Evolutionary conservation across 1,140 invertebrate genomes (phyloP).

Genomic region (Bradynema listronoti): DNA sequence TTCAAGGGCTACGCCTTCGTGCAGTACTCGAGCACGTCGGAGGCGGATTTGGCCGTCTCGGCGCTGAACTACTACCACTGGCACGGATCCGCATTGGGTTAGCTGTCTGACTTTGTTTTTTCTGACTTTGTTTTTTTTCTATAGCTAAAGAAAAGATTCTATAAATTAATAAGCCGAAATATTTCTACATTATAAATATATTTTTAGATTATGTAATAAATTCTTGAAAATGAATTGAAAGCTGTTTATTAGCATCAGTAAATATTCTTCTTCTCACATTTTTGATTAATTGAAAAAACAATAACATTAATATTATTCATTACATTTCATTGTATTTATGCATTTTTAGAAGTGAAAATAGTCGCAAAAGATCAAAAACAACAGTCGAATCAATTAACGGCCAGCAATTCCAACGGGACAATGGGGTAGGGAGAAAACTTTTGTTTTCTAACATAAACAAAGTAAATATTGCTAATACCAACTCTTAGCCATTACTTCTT

Average conservation of each 20-base stretch:
- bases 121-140: not conserved
- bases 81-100: constrained; percentile 24
- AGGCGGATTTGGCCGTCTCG: constrained; percentile 32
- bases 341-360: constrained; percentile 13
- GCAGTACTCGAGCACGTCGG: constrained; percentile 21
- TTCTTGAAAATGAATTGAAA: too few relatives aligned
- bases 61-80: constrained; percentile 30
- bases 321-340: too few relatives aligned
- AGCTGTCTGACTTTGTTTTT: constrained; percentile 2
- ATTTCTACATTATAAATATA: too few relatives aligned
- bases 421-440: not conserved
- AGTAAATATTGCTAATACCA: not conserved
- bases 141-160: not conserved
- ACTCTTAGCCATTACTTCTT: not conserved
- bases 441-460: not conserved
- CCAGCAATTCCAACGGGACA: not conserved
- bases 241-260: too few relatives aligned
- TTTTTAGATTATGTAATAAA: too few relatives aligned
- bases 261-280: too few relatives aligned
- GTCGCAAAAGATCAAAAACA: constrained; percentile 3
- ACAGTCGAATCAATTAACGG: not conserved
- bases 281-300: too few relatives aligned
- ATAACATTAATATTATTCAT: too few relatives aligned
- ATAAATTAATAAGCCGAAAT: constrained; percentile 8
- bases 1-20: constrained; percentile 39